Evolutionary conservation across 2,888 invertebrate genomes (phyloP).

Genomic region (Volucella bombylans): DNA sequence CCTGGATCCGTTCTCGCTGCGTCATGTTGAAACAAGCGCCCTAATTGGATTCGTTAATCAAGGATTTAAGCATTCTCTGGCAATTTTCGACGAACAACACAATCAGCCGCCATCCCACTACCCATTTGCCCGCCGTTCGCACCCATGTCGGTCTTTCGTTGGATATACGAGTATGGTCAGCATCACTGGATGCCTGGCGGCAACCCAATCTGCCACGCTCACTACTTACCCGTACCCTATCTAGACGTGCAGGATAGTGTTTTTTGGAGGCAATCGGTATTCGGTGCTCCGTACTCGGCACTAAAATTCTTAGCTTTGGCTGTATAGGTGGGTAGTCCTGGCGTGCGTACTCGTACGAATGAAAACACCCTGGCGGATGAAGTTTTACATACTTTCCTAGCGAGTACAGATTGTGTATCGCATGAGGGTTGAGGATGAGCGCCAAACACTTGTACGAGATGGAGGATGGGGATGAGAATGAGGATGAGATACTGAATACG

Average conservation of each 20-base stretch:
- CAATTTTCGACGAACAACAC: slow-evolving; percentile 75
- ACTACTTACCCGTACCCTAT: neutral
- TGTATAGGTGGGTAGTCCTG: neutral
- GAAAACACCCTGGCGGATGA: slow-evolving; percentile 26
- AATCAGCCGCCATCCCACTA: slow-evolving; percentile 59
- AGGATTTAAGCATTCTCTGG: slow-evolving; percentile 78
- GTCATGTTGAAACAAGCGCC: slow-evolving; percentile 76
- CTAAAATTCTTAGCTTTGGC: neutral
- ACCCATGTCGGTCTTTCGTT: slow-evolving; percentile 9
- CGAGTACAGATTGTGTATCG: neutral
- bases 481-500: slow-evolving; percentile 10
- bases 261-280: slow-evolving; percentile 58
- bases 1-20: slow-evolving; percentile 75
- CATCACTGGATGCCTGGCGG: slow-evolving; percentile 55
- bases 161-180: slow-evolving; percentile 49
- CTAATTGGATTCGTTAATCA: slow-evolving; percentile 78
- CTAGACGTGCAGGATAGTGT: slow-evolving; percentile 51
- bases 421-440: too few species aligned
- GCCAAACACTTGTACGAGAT: too few species aligned
- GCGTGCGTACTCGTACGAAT: slow-evolving; percentile 60
- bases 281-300: slow-evolving; percentile 23
- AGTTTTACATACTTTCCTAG: slow-evolving; percentile 61
- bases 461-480: slow-evolving; percentile 24
- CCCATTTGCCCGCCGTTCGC: neutral
- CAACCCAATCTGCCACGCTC: slow-evolving; percentile 40